Percentiles rank a stretch among this genome's conserved stretches.
Conservation (phyloP, 2,888 invertebrate species). For the Ectobius pallidus region DNA sequence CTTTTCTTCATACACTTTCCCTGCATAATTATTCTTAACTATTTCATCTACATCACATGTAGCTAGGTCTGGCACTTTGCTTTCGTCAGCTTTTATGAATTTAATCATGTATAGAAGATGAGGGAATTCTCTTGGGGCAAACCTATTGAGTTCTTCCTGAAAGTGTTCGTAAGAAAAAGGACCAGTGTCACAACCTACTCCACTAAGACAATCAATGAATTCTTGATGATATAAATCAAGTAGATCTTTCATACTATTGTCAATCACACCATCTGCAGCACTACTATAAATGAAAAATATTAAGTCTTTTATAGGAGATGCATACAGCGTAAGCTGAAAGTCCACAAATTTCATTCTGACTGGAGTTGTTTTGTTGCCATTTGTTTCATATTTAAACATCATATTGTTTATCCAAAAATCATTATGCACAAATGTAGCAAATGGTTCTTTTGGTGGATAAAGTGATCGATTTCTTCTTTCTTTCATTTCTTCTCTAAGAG, state of each 20-base stretch:
- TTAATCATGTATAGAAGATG: slow-evolving; percentile 60
- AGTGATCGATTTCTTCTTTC: neutral
- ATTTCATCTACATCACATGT: neutral
- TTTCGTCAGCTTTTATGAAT: slow-evolving; percentile 52
- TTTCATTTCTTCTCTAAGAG: slow-evolving; percentile 7
- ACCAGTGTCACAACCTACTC: slow-evolving; percentile 54
- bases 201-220: slow-evolving; percentile 55
- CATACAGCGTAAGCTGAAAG: slow-evolving; percentile 62
- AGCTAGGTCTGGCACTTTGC: slow-evolving; percentile 21
- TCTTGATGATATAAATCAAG: slow-evolving; percentile 60
- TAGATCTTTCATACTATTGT: slow-evolving; percentile 58
- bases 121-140: slow-evolving; percentile 56
- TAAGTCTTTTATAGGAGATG: slow-evolving; percentile 60
- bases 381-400: slow-evolving; percentile 58
- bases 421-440: slow-evolving; percentile 61
- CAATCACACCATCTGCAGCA: slow-evolving; percentile 55
- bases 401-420: slow-evolving; percentile 69
- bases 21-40: neutral
- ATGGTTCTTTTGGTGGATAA: slow-evolving; percentile 52
- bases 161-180: slow-evolving; percentile 54
- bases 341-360: slow-evolving; percentile 63
- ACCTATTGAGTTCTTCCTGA: slow-evolving; percentile 55
- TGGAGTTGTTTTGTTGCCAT: slow-evolving; percentile 45
- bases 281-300: slow-evolving; percentile 63
- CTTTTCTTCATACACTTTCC: slow-evolving; percentile 6